Conservation (phyloP, 2,113 vertebrate genomes). For the Theristicus caerulescens region DNA sequence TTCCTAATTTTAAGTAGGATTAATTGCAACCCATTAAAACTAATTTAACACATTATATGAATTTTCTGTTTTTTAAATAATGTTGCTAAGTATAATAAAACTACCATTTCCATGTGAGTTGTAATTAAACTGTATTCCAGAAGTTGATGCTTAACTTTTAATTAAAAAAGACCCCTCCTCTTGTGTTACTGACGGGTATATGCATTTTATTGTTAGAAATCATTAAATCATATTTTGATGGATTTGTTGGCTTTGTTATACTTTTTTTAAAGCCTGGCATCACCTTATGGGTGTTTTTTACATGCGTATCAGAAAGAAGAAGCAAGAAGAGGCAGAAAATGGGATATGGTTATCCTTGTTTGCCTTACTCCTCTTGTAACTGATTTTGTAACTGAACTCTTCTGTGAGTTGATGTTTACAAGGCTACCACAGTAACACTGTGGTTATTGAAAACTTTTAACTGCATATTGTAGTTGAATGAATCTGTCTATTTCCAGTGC, state of each 20-base stretch:
- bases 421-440: background rate
- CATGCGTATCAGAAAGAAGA: background rate
- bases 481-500: background rate
- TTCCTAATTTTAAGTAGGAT: background rate
- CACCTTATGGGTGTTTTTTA: background rate
- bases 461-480: background rate
- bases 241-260: background rate
- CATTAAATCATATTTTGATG: background rate
- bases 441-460: background rate
- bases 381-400: background rate
- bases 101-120: background rate
- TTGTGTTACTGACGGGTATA: background rate
- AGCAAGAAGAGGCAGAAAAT: background rate
- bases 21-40: background rate
- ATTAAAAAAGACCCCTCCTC: background rate
- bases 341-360: background rate
- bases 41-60: background rate
- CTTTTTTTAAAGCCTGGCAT: background rate
- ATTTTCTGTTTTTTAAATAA: background rate
- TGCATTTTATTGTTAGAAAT: background rate
- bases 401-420: background rate
- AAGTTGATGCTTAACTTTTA: background rate
- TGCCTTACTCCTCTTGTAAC: background rate
- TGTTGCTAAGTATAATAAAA: background rate
- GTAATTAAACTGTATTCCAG: background rate